Percentiles rank a stretch among this genome's conserved stretches.
phyloP scores from a whole-genome alignment of 1,140 invertebrate genomes.

The Drosophila baimaii region DNA sequence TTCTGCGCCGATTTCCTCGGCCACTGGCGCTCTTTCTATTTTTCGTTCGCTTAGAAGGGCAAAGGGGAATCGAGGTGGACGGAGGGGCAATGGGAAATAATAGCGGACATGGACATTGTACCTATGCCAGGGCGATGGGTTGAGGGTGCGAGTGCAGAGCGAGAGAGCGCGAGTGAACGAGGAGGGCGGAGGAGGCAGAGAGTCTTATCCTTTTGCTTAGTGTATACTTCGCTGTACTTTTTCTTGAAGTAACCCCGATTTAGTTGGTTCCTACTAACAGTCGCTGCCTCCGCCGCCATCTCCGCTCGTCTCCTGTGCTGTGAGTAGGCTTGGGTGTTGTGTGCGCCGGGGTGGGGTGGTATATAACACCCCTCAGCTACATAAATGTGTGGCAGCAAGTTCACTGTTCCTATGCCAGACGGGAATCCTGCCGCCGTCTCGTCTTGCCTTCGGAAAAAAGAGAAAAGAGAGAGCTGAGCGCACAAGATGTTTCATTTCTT shows the following conservation, averaged over 20 bases:
- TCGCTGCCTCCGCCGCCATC: neutral
- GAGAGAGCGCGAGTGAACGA: slow-evolving; percentile 15
- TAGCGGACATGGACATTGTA: neutral
- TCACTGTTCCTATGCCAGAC: slow-evolving; percentile 45
- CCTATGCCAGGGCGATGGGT: neutral
- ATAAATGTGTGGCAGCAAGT: slow-evolving; percentile 17
- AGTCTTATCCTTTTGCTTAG: slow-evolving; percentile 52
- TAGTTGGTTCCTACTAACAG: slow-evolving; percentile 4
- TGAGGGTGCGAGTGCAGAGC: slow-evolving; percentile 1
- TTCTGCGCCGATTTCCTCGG: neutral
- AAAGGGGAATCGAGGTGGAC: neutral
- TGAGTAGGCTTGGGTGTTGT: neutral
- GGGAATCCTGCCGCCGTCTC: slow-evolving; percentile 32
- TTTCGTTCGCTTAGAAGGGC: neutral
- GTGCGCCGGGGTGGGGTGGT: neutral
- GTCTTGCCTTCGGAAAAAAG: slow-evolving; percentile 14
- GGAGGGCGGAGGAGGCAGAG: slow-evolving; percentile 6
- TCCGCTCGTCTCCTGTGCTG: slow-evolving; percentile 3
- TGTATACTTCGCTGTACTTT: slow-evolving; percentile 39
- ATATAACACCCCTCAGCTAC: neutral
- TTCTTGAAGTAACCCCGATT: slow-evolving; percentile 67
- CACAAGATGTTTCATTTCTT: slow-evolving; percentile 53
- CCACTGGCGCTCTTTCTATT: slow-evolving; percentile 1
- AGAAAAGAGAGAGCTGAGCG: slow-evolving; percentile 35
- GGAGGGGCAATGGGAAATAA: slow-evolving; percentile 6